Percentiles rank a stretch among this genome's conserved stretches.
Conservation (phyloP, 2,888 invertebrate genomes). For the Apotomis capreana region DNA sequence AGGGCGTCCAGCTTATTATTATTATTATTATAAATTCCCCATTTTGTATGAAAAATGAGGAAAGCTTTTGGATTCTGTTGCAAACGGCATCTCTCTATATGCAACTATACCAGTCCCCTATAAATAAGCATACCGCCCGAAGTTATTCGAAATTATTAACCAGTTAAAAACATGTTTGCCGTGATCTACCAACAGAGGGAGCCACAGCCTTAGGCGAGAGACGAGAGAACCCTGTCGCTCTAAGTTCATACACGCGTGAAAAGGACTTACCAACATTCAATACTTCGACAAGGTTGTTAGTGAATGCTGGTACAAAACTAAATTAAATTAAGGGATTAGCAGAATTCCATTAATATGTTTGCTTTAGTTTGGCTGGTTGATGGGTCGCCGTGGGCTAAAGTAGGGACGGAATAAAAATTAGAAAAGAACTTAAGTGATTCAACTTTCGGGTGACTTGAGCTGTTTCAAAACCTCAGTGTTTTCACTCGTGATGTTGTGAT, state of each 20-base stretch:
- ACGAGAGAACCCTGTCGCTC: not conserved
- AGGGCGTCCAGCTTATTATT: too few relatives aligned
- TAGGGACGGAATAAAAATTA: too few relatives aligned
- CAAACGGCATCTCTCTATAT: too few relatives aligned
- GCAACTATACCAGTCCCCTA: slow-evolving; percentile 39
- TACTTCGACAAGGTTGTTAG: not conserved
- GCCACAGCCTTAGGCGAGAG: not conserved
- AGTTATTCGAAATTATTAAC: slow-evolving; percentile 5
- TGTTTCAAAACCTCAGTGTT: too few relatives aligned
- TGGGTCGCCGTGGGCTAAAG: slow-evolving; percentile 4
- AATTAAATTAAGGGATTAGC: slow-evolving; percentile 32
- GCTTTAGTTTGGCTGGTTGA: slow-evolving; percentile 16
- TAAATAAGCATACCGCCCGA: slow-evolving; percentile 5
- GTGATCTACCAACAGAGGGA: slow-evolving; percentile 4
- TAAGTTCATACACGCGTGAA: not conserved
- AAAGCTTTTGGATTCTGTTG: too few relatives aligned
- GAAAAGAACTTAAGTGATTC: not conserved
- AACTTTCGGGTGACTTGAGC: not conserved
- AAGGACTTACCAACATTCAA: not conserved
- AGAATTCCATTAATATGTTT: slow-evolving; percentile 28
- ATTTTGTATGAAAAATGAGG: too few relatives aligned
- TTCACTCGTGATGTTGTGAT: too few relatives aligned
- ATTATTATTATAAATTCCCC: too few relatives aligned
- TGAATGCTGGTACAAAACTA: slow-evolving; percentile 7
- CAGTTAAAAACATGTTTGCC: slow-evolving; percentile 15